Evolutionary conservation across 1,140 invertebrate genomes (phyloP), one percentile per base, ranked within the genome.

Genomic region (Nautilus pompilius): DNA sequence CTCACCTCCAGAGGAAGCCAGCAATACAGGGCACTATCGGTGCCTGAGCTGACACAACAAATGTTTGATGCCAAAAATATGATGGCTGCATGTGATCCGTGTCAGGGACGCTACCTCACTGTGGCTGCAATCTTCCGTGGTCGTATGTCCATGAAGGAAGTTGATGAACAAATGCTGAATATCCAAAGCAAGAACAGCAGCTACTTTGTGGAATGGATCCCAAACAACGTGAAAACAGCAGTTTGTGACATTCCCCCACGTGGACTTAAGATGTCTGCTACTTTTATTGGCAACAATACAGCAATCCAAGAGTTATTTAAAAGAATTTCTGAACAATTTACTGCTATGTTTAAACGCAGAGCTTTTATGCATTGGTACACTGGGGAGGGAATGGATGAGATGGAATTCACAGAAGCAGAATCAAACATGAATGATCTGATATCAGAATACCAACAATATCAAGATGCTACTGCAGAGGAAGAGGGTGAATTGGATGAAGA

Each of bases 91-190:
- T 90, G 89, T 74, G 88, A 91, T 77, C 89, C 89, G 0, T 77
- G 88, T 57, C 87, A 88, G 63, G 90, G 90, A 0, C 77, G 84
- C n/a, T 87, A 86, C 74, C 75, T 86, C 6, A 97, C 95, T 0
- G 88, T 96, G 4, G 95, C 95, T 6, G 91, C 93, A 51, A 92
- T 98, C 74, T 98, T 97, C 89, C 88, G 93, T 60, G 95, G 86
- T 33, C 86, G 92, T 54, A 96, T 98, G 93, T 96, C 93, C 30
- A 97, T 97, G 94, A 95, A 95, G 84, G 93, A 95, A 79, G 90
- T 87, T 4, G 91, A 93, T 72, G 84, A 81, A 63, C 78, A 81
- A 70, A 80, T 81, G 78, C 65, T 81, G 62, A 77, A 80, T 58
- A 73, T 80, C 49, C 77, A 80, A 70, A 80, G 80, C 68, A 81